Conservation (phyloP, 2,888 invertebrate species). For the Rhaphigaster nebulosa region DNA sequence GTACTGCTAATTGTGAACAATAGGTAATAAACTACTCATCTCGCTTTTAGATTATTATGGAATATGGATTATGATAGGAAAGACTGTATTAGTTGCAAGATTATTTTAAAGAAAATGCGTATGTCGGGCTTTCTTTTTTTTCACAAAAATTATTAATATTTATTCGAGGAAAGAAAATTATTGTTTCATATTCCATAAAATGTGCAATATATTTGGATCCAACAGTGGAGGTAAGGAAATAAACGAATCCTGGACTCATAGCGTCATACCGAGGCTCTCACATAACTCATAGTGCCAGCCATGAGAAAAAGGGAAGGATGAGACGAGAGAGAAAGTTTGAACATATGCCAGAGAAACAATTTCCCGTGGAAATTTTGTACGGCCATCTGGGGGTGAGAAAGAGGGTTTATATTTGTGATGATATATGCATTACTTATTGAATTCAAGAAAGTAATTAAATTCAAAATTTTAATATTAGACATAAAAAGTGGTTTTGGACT, state of each 20-base stretch:
- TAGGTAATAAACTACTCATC: no score
- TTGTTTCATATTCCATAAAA: background rate
- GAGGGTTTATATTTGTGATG: background rate
- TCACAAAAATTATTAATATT: background rate
- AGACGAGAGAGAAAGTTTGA: background rate
- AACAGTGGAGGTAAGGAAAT: background rate
- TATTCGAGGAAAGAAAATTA: background rate
- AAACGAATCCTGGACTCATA: background rate
- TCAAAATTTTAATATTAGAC: background rate
- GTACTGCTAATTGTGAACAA: no score
- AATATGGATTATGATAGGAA: no score
- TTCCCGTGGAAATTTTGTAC: background rate
- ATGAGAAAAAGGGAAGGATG: background rate
- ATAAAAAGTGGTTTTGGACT: background rate
- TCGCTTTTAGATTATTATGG: no score
- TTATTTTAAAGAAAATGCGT: no score
- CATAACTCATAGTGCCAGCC: background rate
- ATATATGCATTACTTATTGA: background rate
- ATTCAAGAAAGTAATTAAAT: background rate
- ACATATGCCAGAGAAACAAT: conserved; percentile 4
- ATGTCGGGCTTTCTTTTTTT: no score
- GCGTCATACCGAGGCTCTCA: background rate
- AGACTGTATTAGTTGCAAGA: no score
- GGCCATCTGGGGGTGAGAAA: background rate
- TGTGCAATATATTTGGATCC: no score